Evolutionary conservation across 2,113 vertebrate genomes (phyloP).

Genomic region (Xiphophorus maculatus): DNA sequence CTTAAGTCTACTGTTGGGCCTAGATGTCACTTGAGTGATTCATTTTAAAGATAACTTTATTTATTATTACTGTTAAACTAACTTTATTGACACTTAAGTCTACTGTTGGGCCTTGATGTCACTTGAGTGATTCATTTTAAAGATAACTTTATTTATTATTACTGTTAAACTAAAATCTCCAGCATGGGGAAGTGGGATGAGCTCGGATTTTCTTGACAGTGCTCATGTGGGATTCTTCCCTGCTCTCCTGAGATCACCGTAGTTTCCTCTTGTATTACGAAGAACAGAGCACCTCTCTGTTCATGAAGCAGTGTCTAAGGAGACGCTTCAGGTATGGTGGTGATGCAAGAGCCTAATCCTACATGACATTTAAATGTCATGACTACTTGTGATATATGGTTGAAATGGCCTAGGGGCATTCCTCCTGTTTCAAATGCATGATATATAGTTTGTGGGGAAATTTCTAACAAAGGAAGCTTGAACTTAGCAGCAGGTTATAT

Average conservation of each 20-base stretch:
- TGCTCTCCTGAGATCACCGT: constrained; percentile 40
- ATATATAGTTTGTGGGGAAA: constrained; percentile 40
- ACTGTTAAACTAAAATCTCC: too few species aligned
- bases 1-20: too few species aligned
- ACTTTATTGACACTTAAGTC: too few species aligned
- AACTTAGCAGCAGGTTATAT: constrained; percentile 14
- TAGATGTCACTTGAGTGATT: too few species aligned
- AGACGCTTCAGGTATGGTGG: constrained; percentile 61
- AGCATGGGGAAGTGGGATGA: too few species aligned
- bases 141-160: too few species aligned
- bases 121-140: too few species aligned
- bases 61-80: too few species aligned
- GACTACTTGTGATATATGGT: constrained; percentile 66
- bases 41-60: too few species aligned
- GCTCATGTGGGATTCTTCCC: constrained; percentile 11
- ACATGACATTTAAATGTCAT: constrained; percentile 81
- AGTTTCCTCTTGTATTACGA: constrained; percentile 33
- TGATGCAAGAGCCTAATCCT: constrained; percentile 64
- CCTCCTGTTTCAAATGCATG: constrained; percentile 38
- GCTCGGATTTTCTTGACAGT: too few species aligned
- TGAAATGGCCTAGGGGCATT: constrained; percentile 29
- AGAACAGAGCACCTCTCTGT: constrained; percentile 33
- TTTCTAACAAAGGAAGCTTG: constrained; percentile 50
- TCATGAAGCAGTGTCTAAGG: constrained; percentile 43
- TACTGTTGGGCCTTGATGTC: too few species aligned